Evolutionary conservation across 2,113 vertebrate genomes (phyloP).

Genomic region (Elachura formosa): DNA sequence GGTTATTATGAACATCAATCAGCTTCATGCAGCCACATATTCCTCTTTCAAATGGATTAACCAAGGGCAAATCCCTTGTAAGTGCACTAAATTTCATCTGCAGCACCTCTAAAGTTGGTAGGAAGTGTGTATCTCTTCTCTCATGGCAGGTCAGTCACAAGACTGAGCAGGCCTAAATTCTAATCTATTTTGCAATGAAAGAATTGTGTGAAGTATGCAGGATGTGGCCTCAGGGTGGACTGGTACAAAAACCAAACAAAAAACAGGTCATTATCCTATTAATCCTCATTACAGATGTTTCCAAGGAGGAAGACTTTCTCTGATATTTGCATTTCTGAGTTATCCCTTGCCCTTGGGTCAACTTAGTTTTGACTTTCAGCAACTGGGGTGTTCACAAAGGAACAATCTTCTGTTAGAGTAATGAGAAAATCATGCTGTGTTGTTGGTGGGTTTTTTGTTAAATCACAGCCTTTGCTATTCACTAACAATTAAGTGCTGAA

Average conservation of each 20-base stretch:
- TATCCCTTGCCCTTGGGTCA: neutral
- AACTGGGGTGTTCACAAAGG: neutral
- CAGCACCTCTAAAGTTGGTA: neutral
- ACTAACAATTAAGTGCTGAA: constrained; percentile 60
- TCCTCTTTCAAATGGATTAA: neutral
- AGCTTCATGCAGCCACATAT: neutral
- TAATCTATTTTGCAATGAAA: neutral
- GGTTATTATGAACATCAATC: neutral
- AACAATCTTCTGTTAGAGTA: neutral
- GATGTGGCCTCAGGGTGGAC: neutral
- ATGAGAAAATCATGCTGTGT: constrained; percentile 26
- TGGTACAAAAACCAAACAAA: neutral
- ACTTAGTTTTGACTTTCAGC: neutral
- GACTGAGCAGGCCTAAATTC: neutral
- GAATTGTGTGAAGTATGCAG: neutral
- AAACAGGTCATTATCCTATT: neutral
- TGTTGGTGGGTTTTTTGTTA: neutral
- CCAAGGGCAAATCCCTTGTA: rapidly evolving
- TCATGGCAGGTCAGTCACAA: neutral
- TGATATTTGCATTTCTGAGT: constrained; percentile 18
- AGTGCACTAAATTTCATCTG: neutral
- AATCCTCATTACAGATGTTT: constrained; percentile 30
- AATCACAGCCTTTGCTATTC: constrained; percentile 11
- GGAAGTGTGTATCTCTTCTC: neutral
- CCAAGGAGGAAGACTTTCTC: neutral